These are phyloP conservation scores for Proisotoma minuta DNA, from an alignment of 2,888 invertebrate species.

Conservation along the genomic window DNA sequence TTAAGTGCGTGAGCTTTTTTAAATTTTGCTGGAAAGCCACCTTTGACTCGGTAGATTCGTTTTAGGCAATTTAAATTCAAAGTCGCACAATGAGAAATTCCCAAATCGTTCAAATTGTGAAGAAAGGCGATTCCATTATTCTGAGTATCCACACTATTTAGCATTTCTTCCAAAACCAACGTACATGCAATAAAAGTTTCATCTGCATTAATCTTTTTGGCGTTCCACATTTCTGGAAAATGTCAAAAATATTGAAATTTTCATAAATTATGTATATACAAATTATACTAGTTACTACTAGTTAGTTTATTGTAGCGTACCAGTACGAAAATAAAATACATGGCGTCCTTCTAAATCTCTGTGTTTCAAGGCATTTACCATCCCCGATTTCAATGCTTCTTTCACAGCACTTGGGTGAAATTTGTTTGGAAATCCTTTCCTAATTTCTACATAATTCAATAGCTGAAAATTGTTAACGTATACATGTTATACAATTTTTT, in stretches of 20 bases:
- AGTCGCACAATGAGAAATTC: not conserved
- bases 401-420: not conserved
- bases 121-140: not conserved
- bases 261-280: not conserved
- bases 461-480: too few relatives aligned
- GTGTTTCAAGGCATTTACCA: not conserved
- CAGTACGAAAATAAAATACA: not conserved
- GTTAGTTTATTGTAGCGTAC: not conserved
- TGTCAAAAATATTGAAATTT: not conserved
- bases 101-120: not conserved
- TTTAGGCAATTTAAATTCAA: not conserved
- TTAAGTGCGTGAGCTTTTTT: not conserved
- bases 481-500: too few relatives aligned
- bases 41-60: not conserved
- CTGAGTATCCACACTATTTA: not conserved
- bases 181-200: not conserved
- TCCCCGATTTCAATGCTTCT: not conserved
- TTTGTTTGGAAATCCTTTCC: not conserved
- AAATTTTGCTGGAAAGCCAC: conserved; percentile 1
- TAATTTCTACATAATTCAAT: not conserved
- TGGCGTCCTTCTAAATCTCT: not conserved
- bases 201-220: not conserved
- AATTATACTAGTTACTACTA: not conserved
- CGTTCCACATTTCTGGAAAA: not conserved
- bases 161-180: not conserved